Evolutionary conservation across 1,140 invertebrate species (phyloP).

Genomic region (Eupeodes corollae): DNA sequence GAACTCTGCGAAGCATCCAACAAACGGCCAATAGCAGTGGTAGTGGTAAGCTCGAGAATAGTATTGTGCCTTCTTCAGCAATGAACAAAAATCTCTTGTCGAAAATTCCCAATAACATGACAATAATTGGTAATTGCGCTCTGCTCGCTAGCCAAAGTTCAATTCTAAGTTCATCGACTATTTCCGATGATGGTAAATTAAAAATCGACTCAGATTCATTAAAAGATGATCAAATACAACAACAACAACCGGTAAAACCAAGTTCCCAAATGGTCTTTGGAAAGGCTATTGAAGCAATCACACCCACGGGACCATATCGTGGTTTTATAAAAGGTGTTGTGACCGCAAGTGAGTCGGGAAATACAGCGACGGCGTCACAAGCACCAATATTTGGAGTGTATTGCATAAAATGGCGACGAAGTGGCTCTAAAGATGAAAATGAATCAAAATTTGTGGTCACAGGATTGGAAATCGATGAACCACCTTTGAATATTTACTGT

Average conservation of each 20-base stretch:
- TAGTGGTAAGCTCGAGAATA: constrained; percentile 1
- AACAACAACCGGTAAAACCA: constrained; percentile 3
- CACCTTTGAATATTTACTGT: constrained; percentile 35
- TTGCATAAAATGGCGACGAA: constrained; percentile 32
- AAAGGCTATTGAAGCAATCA: constrained; percentile 29
- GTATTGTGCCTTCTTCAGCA: neutral
- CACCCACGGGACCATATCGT: constrained; percentile 26
- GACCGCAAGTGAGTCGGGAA: constrained; percentile 8
- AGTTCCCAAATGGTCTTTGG: constrained; percentile 26
- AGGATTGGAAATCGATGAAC: constrained; percentile 28
- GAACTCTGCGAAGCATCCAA: constrained; percentile 5
- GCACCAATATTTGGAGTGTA: constrained; percentile 24
- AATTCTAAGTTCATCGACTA: constrained; percentile 13
- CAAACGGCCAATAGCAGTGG: neutral
- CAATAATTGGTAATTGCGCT: constrained; percentile 29
- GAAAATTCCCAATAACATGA: constrained; percentile 32
- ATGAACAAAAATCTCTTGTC: constrained; percentile 27
- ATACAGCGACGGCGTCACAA: constrained; percentile 5
- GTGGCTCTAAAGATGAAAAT: constrained; percentile 27
- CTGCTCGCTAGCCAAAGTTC: constrained; percentile 12
- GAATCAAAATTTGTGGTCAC: constrained; percentile 35
- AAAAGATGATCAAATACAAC: neutral
- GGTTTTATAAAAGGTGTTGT: constrained; percentile 31
- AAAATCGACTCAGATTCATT: neutral
- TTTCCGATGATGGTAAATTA: constrained; percentile 25